Conservation (phyloP, 1,140 invertebrate genomes). For the Drosophila lowei region DNA sequence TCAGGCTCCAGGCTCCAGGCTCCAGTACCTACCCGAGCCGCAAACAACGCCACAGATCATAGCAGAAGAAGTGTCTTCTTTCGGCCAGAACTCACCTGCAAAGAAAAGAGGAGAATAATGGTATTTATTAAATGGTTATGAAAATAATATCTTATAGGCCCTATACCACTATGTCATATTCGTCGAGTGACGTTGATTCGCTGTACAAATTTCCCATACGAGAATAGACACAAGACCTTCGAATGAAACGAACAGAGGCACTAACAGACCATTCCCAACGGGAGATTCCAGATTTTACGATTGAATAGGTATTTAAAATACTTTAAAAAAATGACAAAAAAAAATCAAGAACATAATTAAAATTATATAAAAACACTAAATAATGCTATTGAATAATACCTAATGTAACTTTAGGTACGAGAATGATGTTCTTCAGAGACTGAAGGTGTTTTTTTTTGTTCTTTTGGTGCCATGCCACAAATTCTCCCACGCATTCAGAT, state of each 20-base stretch:
- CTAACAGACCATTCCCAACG: too few species aligned
- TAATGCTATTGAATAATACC: too few species aligned
- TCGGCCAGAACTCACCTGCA: slow-evolving; percentile 60
- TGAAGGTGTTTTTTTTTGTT: slow-evolving; percentile 32
- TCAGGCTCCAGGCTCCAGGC: background rate
- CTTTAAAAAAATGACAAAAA: too few species aligned
- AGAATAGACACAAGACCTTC: background rate
- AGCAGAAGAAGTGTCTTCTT: too few species aligned
- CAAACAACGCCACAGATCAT: too few species aligned
- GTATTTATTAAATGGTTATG: slow-evolving; percentile 13
- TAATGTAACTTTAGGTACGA: slow-evolving; percentile 1
- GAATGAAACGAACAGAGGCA: too few species aligned
- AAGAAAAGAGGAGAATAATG: slow-evolving; percentile 35
- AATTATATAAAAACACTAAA: too few species aligned
- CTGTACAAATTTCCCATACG: background rate
- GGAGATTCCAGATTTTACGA: too few species aligned
- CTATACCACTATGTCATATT: background rate
- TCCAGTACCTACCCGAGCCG: too few species aligned
- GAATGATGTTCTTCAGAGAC: slow-evolving; percentile 1
- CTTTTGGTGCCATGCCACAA: slow-evolving; percentile 41
- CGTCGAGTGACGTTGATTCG: background rate
- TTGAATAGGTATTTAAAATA: too few species aligned
- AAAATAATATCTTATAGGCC: background rate
- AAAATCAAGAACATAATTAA: too few species aligned
- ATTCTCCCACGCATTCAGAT: slow-evolving; percentile 71